Base-by-base conservation (phyloP, 2,888 invertebrate genomes). In the Thereva nobilitata region DNA sequence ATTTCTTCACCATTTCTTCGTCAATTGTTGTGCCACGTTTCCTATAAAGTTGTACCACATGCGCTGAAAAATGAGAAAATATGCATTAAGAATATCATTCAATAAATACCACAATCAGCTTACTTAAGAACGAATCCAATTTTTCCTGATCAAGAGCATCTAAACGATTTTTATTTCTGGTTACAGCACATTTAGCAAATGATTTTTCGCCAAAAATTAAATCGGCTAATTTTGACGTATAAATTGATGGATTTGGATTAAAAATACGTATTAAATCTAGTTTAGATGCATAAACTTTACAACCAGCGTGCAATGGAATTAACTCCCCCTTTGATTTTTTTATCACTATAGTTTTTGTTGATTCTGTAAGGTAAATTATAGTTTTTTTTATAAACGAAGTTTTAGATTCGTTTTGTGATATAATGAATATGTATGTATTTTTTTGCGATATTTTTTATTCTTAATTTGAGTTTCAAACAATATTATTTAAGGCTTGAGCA, bases 271-370 rank as follows among this genome's bases (percentile, higher is more conserved):
- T 73, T 55, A 81, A 72, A 59, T 78, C 78, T 4, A 70, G 64
- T 70, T 79, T 80, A 0, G 77, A 75, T 2, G 80, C 77, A 63
- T 75, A 77, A 9, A 81, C 78, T 38, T 69, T 70, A 63, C 80
- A 79, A 10, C 80, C 81, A 10, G 74, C 74, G 67, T 76, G 79
- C n/a, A 81, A 66, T 2, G 80, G 80, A 52, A 81, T 78, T 55
- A 73, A 68, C 65, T 70, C 70, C 41, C 73, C 38, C n/a, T 3
- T 37, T 0, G 8, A 41, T 4, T 41, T 55, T 9, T 23, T 9
- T 55, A 10, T 40, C 5, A 35, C 41, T 41, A 38, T 44, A 4
- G 9, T 8, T 9, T n/a, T 8, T 9, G 10, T 44, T 9, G 9
- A 4, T 9, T n/a, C 10, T 44, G 44, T 1, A 23, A 23, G 23